Base-by-base conservation (phyloP, 1,140 invertebrate genomes). In the Bombus pascuorum region DNA sequence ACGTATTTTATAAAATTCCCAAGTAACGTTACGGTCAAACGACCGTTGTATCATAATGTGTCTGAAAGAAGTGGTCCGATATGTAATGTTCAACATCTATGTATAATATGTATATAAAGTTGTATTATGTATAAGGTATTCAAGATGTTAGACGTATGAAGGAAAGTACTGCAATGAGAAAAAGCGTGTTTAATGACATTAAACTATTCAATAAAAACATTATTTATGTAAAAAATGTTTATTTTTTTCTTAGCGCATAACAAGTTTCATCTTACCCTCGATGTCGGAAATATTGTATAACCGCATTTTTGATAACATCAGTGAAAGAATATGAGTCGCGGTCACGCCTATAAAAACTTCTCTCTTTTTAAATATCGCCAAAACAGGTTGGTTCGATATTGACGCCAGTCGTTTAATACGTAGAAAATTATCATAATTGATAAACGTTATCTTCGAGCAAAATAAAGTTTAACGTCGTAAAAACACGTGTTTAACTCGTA, bases 71-170 rank as follows among this genome's bases (percentile, higher is more conserved):
- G 22, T 25, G 42, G 76, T 25, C 18, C 42, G 47, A 37, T 62
- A 85, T 79, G 79, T 74, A 71, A 70, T 81, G 70, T 83, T 83
- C 83, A 87, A 86, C 85, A 74, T 72, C 83, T 88, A 89, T 91
- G 90, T 91, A 91, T 85, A 53, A 91, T 89, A 89, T 93, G 93
- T 94, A 93, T 79, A 94, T 93, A 93, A 82, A 91, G 47, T 89
- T 88, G 89, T 93, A 92, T 87, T 88, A 88, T 88, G 86, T 93
- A 88, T 87, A 91, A 91, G 84, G 68, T 71, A 86, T 83, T 47
- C 71, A 47, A 83, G 44, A 81, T 80, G 59, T 82, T 83, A 85
- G 84, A 72, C 71, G 79, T 39, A 53, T 74, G 79, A 57, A 88
- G 80, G 34, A 84, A 86, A 83, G 73, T 76, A 76, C 70, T 87